Conservation (phyloP, 2,113 vertebrate genomes). For the Hydropotes inermis region DNA sequence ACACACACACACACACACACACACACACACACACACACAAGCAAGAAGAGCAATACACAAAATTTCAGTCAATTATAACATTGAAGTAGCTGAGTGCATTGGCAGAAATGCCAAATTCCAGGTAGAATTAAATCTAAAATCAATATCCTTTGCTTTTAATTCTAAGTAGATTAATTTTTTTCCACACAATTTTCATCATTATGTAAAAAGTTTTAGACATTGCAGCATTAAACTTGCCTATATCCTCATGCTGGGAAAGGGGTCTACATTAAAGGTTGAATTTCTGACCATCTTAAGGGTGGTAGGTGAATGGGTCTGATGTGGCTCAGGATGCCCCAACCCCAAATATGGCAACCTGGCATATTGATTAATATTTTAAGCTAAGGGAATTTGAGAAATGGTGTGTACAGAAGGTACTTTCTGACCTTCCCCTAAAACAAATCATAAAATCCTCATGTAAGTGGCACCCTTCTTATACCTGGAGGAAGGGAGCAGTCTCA, state of each 20-base stretch:
- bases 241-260: neutral
- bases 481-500: neutral
- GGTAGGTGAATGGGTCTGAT: neutral
- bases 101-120: slow-evolving; percentile 44
- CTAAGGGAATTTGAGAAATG: neutral
- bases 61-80: slow-evolving; percentile 51
- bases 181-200: neutral
- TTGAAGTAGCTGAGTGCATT: slow-evolving; percentile 60
- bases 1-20: neutral
- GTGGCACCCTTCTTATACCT: neutral
- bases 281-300: neutral
- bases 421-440: neutral
- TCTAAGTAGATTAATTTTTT: neutral
- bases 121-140: neutral
- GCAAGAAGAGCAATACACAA: neutral
- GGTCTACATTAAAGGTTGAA: neutral
- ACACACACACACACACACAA: slow-evolving; percentile 37
- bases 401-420: neutral
- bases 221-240: neutral
- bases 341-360: neutral
- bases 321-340: neutral
- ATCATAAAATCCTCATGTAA: neutral
- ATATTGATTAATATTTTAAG: neutral
- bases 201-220: neutral
- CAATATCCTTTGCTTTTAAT: slow-evolving; percentile 18